These are phyloP conservation scores for Drosophila grimshawi DNA, from an alignment of 1,140 invertebrate genomes.

Conservation along the genomic window DNA sequence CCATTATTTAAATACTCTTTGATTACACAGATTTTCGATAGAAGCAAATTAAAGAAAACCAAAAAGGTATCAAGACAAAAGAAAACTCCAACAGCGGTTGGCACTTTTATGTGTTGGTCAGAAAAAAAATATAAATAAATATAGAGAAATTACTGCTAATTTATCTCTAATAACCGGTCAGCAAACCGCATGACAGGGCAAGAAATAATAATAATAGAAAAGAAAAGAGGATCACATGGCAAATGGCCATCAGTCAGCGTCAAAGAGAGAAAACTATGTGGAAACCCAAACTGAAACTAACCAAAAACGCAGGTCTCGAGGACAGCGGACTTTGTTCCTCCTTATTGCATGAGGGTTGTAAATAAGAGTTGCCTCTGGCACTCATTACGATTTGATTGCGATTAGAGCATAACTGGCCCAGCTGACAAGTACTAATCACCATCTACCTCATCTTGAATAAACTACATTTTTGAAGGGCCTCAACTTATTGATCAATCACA, in stretches of 20 bases:
- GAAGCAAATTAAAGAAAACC: not conserved
- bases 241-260: conserved; percentile 2
- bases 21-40: no score
- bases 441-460: not conserved
- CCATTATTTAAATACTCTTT: not conserved
- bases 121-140: not conserved
- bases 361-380: conserved; percentile 1
- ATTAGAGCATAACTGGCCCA: not conserved
- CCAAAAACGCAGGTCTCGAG: no score
- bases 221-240: not conserved
- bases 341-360: not conserved
- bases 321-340: not conserved
- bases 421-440: conserved; percentile 1
- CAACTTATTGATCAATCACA: not conserved
- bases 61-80: not conserved
- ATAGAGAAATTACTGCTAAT: not conserved
- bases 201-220: not conserved
- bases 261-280: not conserved
- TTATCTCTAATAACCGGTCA: not conserved
- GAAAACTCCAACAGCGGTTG: not conserved
- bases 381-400: not conserved
- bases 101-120: not conserved
- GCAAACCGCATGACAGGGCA: not conserved
- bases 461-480: not conserved
- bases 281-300: not conserved